These are phyloP conservation scores for Stigmatopora nigra DNA, from an alignment of 2,113 vertebrate species.

Conservation along the genomic window DNA sequence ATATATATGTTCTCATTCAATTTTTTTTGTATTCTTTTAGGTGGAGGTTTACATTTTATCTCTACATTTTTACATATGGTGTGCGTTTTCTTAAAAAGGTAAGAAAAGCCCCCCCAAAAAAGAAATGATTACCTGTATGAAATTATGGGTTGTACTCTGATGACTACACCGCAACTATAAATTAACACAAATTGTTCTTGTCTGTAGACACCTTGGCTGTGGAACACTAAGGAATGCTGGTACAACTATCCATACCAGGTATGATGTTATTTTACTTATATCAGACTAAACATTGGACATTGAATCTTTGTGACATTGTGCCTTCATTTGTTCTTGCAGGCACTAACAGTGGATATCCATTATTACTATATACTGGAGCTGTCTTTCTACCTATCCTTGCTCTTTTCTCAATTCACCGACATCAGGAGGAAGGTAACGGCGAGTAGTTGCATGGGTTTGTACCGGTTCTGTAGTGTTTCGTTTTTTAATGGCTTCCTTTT, in stretches of 20 bases:
- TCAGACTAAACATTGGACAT: neutral
- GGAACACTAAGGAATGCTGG: conserved; percentile 97
- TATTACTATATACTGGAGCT: conserved; percentile 95
- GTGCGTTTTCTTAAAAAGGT: conserved; percentile 95
- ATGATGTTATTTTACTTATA: conserved; percentile 29
- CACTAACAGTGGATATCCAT: conserved; percentile 89
- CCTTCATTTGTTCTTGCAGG: conserved; percentile 70
- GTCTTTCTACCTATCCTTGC: conserved; percentile 94
- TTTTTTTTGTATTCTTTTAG: conserved; percentile 64
- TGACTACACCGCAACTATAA: neutral
- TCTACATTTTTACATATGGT: conserved; percentile 95
- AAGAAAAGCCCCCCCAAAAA: conserved; percentile 23
- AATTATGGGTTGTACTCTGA: neutral
- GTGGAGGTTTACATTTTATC: conserved; percentile 96
- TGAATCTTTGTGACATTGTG: conserved; percentile 1
- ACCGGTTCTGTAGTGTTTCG: too few relatives aligned
- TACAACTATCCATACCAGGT: conserved; percentile 97
- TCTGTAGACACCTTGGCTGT: conserved; percentile 85
- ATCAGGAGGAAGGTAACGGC: conserved; percentile 96
- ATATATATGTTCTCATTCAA: neutral
- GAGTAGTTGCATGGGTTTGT: neutral
- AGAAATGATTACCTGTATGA: neutral
- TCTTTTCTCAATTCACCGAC: conserved; percentile 96
- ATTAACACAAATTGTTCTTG: neutral
- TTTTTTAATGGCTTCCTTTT: too few relatives aligned